A percentile compares a stretch with the other conserved stretches of the same genome.
These are phyloP conservation scores for Lerista edwardsae DNA, from an alignment of 2,797 vertebrate species.

Conservation along the genomic window DNA sequence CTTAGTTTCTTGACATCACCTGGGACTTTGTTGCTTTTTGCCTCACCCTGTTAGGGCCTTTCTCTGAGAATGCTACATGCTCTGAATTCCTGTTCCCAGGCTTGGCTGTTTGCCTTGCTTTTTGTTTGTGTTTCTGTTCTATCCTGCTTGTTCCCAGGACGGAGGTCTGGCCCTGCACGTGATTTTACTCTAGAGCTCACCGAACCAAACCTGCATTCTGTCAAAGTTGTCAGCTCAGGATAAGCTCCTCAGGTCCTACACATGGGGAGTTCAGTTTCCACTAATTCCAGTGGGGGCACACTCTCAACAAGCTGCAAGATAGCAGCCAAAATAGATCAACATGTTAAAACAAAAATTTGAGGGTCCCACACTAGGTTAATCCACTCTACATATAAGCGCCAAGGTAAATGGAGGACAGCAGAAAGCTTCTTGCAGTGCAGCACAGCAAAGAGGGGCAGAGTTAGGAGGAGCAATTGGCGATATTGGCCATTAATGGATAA, in stretches of 20 bases:
- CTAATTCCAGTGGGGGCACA: background rate
- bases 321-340: background rate
- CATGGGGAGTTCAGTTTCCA: background rate
- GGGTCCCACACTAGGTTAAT: too few relatives aligned
- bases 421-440: too few relatives aligned
- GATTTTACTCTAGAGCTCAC: background rate
- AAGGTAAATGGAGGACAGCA: too few relatives aligned
- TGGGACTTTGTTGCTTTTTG: background rate
- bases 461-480: too few relatives aligned
- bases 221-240: background rate
- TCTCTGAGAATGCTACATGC: background rate
- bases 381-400: too few relatives aligned
- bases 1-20: background rate
- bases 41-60: background rate
- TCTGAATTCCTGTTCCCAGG: background rate
- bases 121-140: background rate
- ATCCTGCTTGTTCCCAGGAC: background rate
- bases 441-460: too few relatives aligned
- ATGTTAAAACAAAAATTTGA: background rate
- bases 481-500: too few relatives aligned
- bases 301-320: background rate
- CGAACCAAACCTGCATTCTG: background rate
- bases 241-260: background rate
- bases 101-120: background rate
- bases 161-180: background rate